These are phyloP conservation scores for Amblyopsis rosae DNA, from an alignment of 2,113 vertebrate species.

Conservation along the genomic window DNA sequence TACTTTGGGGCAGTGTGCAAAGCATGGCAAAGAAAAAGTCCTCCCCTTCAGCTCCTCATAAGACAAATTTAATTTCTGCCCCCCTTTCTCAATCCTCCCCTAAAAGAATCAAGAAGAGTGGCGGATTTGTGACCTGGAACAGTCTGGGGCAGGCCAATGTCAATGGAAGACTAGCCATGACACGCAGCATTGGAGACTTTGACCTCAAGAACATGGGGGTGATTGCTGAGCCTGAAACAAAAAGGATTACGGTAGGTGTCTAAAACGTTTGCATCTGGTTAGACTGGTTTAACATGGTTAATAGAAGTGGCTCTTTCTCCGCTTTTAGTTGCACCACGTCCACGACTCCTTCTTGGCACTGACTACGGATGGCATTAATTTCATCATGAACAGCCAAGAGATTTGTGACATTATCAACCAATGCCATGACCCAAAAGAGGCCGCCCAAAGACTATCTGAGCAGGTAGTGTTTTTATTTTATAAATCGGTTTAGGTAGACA, in stretches of 20 bases:
- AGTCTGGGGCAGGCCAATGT: constrained; percentile 95
- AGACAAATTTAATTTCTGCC: neutral
- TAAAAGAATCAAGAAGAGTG: constrained; percentile 87
- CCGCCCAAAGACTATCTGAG: constrained; percentile 89
- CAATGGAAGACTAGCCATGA: constrained; percentile 96
- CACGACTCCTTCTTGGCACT: constrained; percentile 92
- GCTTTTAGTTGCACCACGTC: constrained; percentile 84
- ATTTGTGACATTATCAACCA: constrained; percentile 94
- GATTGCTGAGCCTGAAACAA: constrained; percentile 94
- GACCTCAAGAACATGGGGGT: constrained; percentile 92
- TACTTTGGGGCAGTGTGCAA: too few relatives aligned
- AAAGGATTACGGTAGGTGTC: constrained; percentile 80
- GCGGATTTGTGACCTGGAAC: constrained; percentile 94
- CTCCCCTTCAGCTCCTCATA: neutral
- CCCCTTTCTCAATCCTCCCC: constrained; percentile 4
- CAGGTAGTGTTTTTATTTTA: constrained; percentile 78
- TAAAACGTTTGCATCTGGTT: neutral
- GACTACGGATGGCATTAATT: constrained; percentile 96
- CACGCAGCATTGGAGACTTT: constrained; percentile 94
- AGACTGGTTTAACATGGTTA: neutral
- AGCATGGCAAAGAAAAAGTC: neutral
- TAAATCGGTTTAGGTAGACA: neutral
- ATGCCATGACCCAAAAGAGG: constrained; percentile 91
- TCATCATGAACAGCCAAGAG: constrained; percentile 98
- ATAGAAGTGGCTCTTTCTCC: neutral